Evolutionary conservation across 2,888 invertebrate species (phyloP).

Genomic region (Ditylenchus weischeri): DNA sequence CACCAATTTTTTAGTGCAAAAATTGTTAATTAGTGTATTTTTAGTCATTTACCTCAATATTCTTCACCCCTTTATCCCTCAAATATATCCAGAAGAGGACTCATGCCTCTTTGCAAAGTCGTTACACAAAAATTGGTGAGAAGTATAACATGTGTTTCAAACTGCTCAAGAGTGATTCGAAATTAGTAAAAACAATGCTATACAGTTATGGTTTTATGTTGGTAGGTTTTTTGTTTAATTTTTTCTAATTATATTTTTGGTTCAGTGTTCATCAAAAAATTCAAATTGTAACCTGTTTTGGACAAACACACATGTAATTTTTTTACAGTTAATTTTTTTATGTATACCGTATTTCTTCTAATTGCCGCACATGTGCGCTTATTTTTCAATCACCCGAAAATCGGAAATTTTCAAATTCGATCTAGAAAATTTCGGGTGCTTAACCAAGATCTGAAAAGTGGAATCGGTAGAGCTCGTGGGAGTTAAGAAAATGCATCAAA

Average conservation of each 20-base stretch:
- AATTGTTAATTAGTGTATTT: neutral
- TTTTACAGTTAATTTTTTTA: constrained; percentile 53
- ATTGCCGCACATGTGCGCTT: too few relatives aligned
- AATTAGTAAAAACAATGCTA: constrained; percentile 58
- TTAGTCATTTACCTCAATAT: constrained; percentile 9
- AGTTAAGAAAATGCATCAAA: too few relatives aligned
- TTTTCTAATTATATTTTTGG: constrained; percentile 4
- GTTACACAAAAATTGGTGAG: constrained; percentile 34
- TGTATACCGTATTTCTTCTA: too few relatives aligned
- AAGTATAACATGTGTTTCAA: constrained; percentile 59
- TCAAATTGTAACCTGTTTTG: constrained; percentile 69
- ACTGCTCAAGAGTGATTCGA: constrained; percentile 62
- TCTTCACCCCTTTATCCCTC: constrained; percentile 16
- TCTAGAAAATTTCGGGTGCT: too few relatives aligned
- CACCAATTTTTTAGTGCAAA: neutral
- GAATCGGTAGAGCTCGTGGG: too few relatives aligned
- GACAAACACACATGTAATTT: constrained; percentile 63
- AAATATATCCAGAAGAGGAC: constrained; percentile 18
- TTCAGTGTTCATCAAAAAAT: constrained; percentile 69
- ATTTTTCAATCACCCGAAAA: too few relatives aligned
- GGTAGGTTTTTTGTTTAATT: constrained; percentile 26
- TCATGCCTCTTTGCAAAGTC: constrained; percentile 10
- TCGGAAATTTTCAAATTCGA: too few relatives aligned
- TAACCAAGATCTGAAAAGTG: too few relatives aligned
- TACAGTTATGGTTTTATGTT: constrained; percentile 54